Base-by-base conservation (phyloP, 23 tunicate species). In the Ciona savignyi region DNA sequence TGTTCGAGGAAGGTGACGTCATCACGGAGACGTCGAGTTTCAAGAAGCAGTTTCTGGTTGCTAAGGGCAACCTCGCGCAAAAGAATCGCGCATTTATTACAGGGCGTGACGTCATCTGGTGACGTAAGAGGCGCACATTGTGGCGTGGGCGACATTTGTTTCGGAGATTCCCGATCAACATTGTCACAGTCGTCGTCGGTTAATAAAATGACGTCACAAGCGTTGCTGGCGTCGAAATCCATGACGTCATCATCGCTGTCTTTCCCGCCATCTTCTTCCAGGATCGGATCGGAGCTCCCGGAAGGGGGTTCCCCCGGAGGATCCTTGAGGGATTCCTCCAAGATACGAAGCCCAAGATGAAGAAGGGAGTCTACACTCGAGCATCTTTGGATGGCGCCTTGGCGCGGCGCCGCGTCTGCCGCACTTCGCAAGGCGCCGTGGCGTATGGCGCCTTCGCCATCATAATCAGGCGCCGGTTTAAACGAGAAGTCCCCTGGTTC, bases 361-460 rank as follows among this genome's bases (percentile, higher is more conserved):
- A 72, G 65, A 48, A 72, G 29, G 15, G 76, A 72, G 35, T 72
- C 76, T 3, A 49, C 76, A 25, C 76, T 72, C 27, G 76, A 72
- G 33, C 76, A 51, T 72, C 76, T 72, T 28, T 63, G 67, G 9
- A 42, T 42, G 56, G 56, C 56, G 56, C 56, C 56, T 42, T 9
- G 15, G 9, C 56, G 56, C 15, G 56, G 56, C 56, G 56, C 15
- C 11, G 56, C 56, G 56, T 42, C 15, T 6, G 56, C 56, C 56
- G 15, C 56, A 42, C 56, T 42, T 42, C 15, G 56, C 56, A 42
- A 42, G 56, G 15, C 56, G 9, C 56, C 56, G 56, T 42, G 56
- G 56, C 56, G 56, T 66, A 21, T 33, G n/a, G 1, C 70, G 70
- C n/a, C 20, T 25, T 3, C 29, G n/a, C n/a, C n/a, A n/a, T n/a